phyloP scores from a whole-genome alignment of 2,113 vertebrate species.

The Galeopterus variegatus region DNA sequence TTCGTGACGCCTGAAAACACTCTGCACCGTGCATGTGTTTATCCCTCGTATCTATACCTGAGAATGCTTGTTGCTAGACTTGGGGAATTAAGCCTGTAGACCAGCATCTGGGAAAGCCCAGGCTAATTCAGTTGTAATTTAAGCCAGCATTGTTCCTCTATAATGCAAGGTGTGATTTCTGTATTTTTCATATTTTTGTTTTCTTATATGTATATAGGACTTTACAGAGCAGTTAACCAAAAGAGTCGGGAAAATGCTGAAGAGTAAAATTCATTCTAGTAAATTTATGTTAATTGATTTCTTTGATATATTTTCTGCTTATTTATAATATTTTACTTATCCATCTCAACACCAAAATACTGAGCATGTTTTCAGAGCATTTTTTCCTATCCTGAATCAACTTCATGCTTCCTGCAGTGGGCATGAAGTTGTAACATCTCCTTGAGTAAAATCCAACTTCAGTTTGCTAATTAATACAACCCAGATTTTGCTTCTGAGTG shows the following conservation, averaged over 20 bases:
- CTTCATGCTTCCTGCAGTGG: not conserved
- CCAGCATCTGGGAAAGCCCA: not conserved
- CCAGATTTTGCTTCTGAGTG: not conserved
- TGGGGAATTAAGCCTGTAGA: not conserved
- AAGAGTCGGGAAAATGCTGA: not conserved
- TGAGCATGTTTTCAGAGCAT: slow-evolving; percentile 31
- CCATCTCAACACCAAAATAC: slow-evolving; percentile 40
- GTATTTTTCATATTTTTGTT: slow-evolving; percentile 10
- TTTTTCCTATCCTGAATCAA: slow-evolving; percentile 24
- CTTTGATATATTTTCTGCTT: not conserved
- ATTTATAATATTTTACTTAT: slow-evolving; percentile 2
- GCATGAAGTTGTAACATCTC: slow-evolving; percentile 22
- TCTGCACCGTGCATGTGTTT: not conserved
- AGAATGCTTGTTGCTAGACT: not conserved
- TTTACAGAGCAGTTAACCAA: not conserved
- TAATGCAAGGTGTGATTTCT: not conserved
- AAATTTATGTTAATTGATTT: not conserved
- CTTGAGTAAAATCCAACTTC: slow-evolving; percentile 45
- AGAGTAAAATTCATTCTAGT: slow-evolving; percentile 40
- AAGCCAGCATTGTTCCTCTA: not conserved
- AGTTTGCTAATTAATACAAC: slow-evolving; percentile 18
- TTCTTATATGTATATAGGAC: not conserved
- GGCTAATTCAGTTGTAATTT: not conserved
- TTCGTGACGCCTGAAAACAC: not conserved
- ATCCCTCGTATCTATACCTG: not conserved